Evolutionary conservation across 2,797 vertebrate genomes (phyloP).

Genomic region (Microhierax caerulescens): DNA sequence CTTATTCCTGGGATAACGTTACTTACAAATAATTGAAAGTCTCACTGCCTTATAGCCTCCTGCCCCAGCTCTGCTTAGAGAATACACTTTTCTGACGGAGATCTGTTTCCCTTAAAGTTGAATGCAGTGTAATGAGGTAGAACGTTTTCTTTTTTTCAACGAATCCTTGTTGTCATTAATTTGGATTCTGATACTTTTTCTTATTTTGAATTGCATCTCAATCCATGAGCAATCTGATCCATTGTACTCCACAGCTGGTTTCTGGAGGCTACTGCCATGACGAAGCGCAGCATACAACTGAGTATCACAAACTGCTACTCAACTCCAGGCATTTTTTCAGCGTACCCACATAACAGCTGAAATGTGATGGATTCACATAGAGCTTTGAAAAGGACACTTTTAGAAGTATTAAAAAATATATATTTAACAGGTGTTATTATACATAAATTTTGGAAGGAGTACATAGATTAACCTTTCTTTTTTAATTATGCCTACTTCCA

Average conservation of each 20-base stretch:
- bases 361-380: neutral
- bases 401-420: neutral
- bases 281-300: neutral
- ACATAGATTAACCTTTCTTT: neutral
- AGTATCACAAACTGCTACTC: neutral
- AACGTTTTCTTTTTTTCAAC: slow-evolving; percentile 6
- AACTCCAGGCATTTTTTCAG: neutral
- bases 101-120: slow-evolving; percentile 12
- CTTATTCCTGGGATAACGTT: slow-evolving; percentile 51
- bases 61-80: neutral
- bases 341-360: neutral
- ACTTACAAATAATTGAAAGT: slow-evolving; percentile 57
- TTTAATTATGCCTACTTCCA: neutral
- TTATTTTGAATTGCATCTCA: neutral
- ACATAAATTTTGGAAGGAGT: neutral
- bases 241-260: neutral
- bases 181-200: neutral
- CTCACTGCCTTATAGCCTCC: neutral
- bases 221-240: neutral
- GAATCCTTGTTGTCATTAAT: neutral
- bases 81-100: slow-evolving; percentile 23
- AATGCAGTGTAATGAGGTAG: neutral
- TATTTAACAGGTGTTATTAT: neutral
- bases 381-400: neutral
- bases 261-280: neutral